Evolutionary conservation across 2,888 invertebrate species (phyloP).

Genomic region (Eudemis profundana): DNA sequence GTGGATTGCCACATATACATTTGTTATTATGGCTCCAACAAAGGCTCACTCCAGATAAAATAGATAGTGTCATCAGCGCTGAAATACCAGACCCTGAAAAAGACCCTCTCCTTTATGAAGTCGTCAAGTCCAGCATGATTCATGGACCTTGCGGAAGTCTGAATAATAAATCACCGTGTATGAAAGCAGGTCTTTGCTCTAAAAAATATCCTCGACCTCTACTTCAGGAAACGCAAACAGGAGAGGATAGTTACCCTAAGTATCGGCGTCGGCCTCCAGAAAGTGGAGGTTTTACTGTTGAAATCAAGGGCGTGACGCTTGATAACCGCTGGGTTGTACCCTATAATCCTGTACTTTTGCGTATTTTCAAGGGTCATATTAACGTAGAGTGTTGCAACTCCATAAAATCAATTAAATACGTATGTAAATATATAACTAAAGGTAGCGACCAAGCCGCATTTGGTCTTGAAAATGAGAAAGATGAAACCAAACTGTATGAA

Average conservation of each 20-base stretch:
- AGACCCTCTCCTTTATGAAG: conserved; percentile 4
- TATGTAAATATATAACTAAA: no score
- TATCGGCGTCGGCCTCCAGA: no score
- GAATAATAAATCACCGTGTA: conserved; percentile 20
- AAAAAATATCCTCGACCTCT: no score
- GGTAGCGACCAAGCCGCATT: background rate
- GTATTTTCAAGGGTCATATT: no score
- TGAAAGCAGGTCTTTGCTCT: background rate
- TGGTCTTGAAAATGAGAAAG: background rate
- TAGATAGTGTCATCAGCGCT: conserved; percentile 2
- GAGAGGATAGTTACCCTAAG: no score
- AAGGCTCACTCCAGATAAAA: conserved; percentile 1
- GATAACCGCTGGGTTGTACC: no score
- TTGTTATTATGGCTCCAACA: conserved; percentile 5
- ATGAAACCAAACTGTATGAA: background rate
- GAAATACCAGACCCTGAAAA: conserved; percentile 3
- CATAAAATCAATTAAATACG: no score
- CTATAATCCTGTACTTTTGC: no score
- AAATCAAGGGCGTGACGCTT: no score
- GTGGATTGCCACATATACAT: conserved; percentile 13
- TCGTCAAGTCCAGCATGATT: conserved; percentile 20
- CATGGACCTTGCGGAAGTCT: conserved; percentile 18
- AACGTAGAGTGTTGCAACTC: no score
- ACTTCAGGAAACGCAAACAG: no score
- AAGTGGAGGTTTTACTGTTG: no score